A percentile compares a stretch with the other conserved stretches of the same genome.
These are phyloP conservation scores for Typhlichthys eigenmanni DNA, from an alignment of 2,797 vertebrate species.

Conservation along the genomic window DNA sequence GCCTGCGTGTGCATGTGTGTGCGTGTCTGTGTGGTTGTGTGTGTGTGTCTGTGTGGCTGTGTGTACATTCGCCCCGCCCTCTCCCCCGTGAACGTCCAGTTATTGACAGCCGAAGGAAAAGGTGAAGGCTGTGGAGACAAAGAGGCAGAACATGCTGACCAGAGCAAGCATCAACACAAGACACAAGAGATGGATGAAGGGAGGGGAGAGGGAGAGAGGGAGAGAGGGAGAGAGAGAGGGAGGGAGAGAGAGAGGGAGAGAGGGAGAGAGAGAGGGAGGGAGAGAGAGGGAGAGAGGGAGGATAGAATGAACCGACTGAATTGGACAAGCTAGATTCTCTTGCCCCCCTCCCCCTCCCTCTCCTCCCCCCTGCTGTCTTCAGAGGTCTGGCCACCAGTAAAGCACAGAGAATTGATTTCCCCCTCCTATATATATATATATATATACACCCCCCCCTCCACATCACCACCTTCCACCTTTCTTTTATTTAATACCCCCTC, in stretches of 20 bases:
- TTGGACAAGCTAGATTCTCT: constrained; percentile 24
- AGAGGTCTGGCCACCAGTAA: constrained; percentile 54
- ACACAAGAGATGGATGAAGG: constrained; percentile 36
- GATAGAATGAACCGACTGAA: constrained; percentile 25
- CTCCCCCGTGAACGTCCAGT: constrained; percentile 67
- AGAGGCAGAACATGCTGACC: constrained; percentile 71
- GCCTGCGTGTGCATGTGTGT: constrained; percentile 3
- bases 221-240: not conserved
- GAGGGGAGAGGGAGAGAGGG: not conserved
- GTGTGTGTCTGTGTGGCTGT: not conserved
- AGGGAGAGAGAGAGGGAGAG: not conserved
- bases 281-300: not conserved
- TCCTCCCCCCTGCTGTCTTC: constrained; percentile 22
- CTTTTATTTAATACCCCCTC: constrained; percentile 68
- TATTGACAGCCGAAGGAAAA: constrained; percentile 62
- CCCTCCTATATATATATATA: constrained; percentile 8
- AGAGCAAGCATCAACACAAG: constrained; percentile 54
- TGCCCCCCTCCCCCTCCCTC: not conserved
- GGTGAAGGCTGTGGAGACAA: constrained; percentile 53
- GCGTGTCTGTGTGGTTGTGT: constrained; percentile 2
- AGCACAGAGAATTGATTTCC: constrained; percentile 60
- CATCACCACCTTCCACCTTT: constrained; percentile 24
- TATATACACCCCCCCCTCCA: constrained; percentile 10
- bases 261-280: not conserved
- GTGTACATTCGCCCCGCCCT: constrained; percentile 21